Percentiles rank a stretch among this genome's conserved stretches.
Evolutionary conservation across 37 sponge, comb jelly and placozoan genomes (phyloP).

Genomic region (Petrosia ficiformis): DNA sequence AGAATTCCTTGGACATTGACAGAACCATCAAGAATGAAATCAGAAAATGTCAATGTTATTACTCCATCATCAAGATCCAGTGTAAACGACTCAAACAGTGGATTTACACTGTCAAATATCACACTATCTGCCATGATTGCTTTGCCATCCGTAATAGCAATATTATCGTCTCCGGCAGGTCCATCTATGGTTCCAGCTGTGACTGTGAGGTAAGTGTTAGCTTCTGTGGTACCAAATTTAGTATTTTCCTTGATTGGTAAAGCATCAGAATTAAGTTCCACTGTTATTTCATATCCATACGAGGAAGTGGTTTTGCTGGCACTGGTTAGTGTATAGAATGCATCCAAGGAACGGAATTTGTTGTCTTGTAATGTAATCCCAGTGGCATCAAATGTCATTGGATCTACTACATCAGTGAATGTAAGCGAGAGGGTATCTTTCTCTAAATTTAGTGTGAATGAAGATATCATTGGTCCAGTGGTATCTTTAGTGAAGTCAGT

Average conservation of each 20-base stretch:
- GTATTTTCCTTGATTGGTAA: constrained; percentile 55
- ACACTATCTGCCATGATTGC: constrained; percentile 60
- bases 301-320: constrained; percentile 43
- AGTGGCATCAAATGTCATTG: constrained; percentile 69
- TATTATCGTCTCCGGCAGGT: constrained; percentile 55
- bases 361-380: constrained; percentile 77
- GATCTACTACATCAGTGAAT: constrained; percentile 80
- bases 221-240: constrained; percentile 44
- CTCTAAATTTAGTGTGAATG: constrained; percentile 66
- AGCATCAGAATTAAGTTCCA: constrained; percentile 57
- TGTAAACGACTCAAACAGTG: constrained; percentile 52
- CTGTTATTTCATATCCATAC: constrained; percentile 46
- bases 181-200: constrained; percentile 78
- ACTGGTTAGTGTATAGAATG: constrained; percentile 67
- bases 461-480: constrained; percentile 35
- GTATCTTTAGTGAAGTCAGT: constrained; percentile 50
- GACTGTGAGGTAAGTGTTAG: constrained; percentile 66
- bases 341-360: constrained; percentile 22
- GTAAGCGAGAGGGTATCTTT: constrained; percentile 54
- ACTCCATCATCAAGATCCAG: constrained; percentile 67
- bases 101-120: constrained; percentile 40
- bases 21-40: constrained; percentile 48
- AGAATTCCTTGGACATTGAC: constrained; percentile 47
- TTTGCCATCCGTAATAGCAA: constrained; percentile 84
- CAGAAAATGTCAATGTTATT: constrained; percentile 68